phyloP scores from a whole-genome alignment of 1,140 invertebrate genomes.

The Cephus cinctus region DNA sequence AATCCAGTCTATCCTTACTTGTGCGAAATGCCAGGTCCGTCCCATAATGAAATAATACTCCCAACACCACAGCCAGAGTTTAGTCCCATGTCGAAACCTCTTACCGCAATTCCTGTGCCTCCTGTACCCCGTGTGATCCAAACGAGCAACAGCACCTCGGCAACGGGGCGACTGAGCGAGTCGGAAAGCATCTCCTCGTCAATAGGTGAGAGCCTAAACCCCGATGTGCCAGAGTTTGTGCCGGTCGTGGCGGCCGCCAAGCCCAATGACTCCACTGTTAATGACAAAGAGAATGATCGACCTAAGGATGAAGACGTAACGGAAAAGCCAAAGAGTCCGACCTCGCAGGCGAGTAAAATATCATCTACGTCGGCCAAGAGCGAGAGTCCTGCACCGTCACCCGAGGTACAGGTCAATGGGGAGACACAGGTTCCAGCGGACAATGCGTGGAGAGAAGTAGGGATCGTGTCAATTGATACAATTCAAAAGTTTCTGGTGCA shows the following conservation, averaged over 20 bases:
- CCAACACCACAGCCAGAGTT: slow-evolving; percentile 29
- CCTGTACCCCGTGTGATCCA: slow-evolving; percentile 60
- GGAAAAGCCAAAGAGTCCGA: not conserved
- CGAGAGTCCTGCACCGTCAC: not conserved
- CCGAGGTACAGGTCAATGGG: slow-evolving; percentile 17
- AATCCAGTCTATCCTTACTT: slow-evolving; percentile 50
- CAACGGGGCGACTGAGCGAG: slow-evolving; percentile 28
- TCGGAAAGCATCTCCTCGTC: slow-evolving; percentile 34
- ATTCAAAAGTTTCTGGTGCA: too few species aligned
- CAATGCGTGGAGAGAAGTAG: slow-evolving; percentile 33
- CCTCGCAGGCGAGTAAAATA: not conserved
- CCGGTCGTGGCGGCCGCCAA: slow-evolving; percentile 48
- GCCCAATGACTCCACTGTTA: slow-evolving; percentile 5
- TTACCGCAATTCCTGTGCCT: slow-evolving; percentile 65
- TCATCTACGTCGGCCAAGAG: not conserved
- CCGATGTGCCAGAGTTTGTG: slow-evolving; percentile 83
- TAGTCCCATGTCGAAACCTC: slow-evolving; percentile 59
- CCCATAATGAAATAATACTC: slow-evolving; percentile 24
- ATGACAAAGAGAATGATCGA: slow-evolving; percentile 8
- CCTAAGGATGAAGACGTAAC: slow-evolving; percentile 12
- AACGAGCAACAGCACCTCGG: slow-evolving; percentile 16
- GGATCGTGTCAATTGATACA: slow-evolving; percentile 14
- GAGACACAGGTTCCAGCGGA: slow-evolving; percentile 10
- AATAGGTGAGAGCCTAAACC: slow-evolving; percentile 68
- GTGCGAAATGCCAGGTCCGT: slow-evolving; percentile 24